Evolutionary conservation across 2,888 invertebrate genomes (phyloP), one percentile per base, ranked within the genome.

Genomic region (Leucophenga montana): DNA sequence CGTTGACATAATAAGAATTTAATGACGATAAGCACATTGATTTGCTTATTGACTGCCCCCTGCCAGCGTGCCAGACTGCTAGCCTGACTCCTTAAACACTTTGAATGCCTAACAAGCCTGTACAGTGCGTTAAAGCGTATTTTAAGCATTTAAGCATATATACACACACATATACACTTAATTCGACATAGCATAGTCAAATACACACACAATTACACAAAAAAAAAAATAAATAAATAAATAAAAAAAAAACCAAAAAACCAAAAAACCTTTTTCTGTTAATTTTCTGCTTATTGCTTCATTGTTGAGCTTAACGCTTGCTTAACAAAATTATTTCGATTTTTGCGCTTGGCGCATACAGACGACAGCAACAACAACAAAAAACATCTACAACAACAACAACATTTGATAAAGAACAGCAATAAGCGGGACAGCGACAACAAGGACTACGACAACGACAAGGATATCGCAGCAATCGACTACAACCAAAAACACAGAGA

Each of bases 281-380:
- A 64, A 64, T 74, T 78, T 80, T 80, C 79, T 83, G 81, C 79
- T 75, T 75, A 83, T 80, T 79, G 78, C 81, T 78, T 78, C 75
- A 78, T 77, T 64, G 62, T 64, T 27, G 62, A 64, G 62, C 62
- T 64, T 64, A 64, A 64, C 62, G 62, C 62, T 64, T 64, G 62
- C 62, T 64, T 64, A 64, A 64, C 62, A 64, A 46, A 64, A 64
- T 48, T 64, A 39, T 83, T 79, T 80, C 80, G 80, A 81, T 80
- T 81, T 81, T 81, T 78, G 83, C 70, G 71, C 71, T 77, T 72
- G 80, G 80, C 82, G 77, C 82, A 82, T 79, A 80, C 39, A 39
- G 11, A 39, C 39, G 39, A 39, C 22, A 57, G 31, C 57, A 57
- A 53, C 53, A 53, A 56, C 22, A 22, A 27, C 56, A 11, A 4